Evolutionary conservation across 2,888 invertebrate genomes (phyloP).

Genomic region (Argynnis bischoffii): DNA sequence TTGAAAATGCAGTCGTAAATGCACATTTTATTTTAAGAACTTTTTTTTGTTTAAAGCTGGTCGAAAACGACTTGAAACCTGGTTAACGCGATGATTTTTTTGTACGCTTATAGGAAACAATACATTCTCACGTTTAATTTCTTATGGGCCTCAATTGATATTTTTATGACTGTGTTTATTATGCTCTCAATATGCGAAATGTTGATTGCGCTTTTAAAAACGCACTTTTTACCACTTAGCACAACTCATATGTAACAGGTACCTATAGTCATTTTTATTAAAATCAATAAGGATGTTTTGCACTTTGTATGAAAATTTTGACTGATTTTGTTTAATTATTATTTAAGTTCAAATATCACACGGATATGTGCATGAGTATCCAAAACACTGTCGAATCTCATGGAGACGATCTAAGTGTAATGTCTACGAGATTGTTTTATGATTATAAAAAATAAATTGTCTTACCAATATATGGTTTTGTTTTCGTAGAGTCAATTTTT

Average conservation of each 20-base stretch:
- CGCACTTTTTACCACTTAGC: constrained; percentile 46
- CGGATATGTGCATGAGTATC: too few relatives aligned
- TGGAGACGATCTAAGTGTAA: too few relatives aligned
- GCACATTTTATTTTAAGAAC: constrained; percentile 72
- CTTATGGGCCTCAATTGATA: constrained; percentile 78
- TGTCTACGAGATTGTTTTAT: too few relatives aligned
- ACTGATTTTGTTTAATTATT: too few relatives aligned
- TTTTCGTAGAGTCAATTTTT: too few relatives aligned
- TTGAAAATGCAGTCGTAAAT: constrained; percentile 20
- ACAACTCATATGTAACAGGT: constrained; percentile 7
- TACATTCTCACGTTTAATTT: constrained; percentile 82
- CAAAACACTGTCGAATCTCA: too few relatives aligned
- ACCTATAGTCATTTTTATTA: background rate
- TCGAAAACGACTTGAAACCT: constrained; percentile 79
- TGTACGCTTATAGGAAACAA: constrained; percentile 79
- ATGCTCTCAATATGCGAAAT: constrained; percentile 73
- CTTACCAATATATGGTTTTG: too few relatives aligned
- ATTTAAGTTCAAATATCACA: too few relatives aligned
- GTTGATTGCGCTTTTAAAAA: constrained; percentile 60
- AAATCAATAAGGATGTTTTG: background rate
- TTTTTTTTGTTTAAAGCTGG: constrained; percentile 73
- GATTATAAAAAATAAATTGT: too few relatives aligned
- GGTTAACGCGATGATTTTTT: constrained; percentile 76
- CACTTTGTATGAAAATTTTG: too few relatives aligned
- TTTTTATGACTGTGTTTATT: constrained; percentile 82